Evolutionary conservation across 2,888 invertebrate genomes (phyloP).

Genomic region (Unio delphinus): DNA sequence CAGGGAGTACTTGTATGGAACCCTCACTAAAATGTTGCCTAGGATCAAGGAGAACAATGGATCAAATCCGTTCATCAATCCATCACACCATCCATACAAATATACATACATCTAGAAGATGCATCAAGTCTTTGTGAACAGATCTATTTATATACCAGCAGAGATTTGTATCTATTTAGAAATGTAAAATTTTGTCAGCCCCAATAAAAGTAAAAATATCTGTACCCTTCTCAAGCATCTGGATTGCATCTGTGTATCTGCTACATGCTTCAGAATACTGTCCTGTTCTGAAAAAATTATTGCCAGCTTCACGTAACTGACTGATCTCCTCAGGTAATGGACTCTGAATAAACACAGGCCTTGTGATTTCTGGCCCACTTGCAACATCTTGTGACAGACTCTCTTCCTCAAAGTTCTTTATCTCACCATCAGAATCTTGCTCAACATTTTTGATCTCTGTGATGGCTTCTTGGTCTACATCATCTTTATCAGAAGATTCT

Average conservation of each 20-base stretch:
- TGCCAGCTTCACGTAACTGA: constrained; percentile 58
- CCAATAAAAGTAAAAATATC: neutral
- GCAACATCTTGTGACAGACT: neutral
- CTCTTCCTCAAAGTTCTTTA: neutral
- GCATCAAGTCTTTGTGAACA: too few species aligned
- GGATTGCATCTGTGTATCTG: constrained; percentile 57
- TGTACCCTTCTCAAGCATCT: constrained; percentile 50
- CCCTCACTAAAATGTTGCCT: too few species aligned
- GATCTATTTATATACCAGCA: too few species aligned
- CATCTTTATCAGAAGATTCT: constrained; percentile 9
- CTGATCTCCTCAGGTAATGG: constrained; percentile 47
- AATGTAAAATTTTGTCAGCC: too few species aligned
- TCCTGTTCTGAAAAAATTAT: constrained; percentile 62
- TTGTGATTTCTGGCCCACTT: constrained; percentile 11
- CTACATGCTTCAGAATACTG: constrained; percentile 66
- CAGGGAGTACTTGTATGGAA: too few species aligned
- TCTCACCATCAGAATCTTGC: constrained; percentile 2
- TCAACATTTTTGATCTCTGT: constrained; percentile 3
- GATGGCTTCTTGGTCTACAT: constrained; percentile 8
- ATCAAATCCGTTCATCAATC: too few species aligned
- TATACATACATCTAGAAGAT: too few species aligned
- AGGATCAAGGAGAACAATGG: too few species aligned
- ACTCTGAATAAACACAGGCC: constrained; percentile 48
- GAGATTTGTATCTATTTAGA: too few species aligned
- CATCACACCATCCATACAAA: too few species aligned